Conservation (phyloP, 30 jellyfish, hydroid and myxozoan genomes). For the Chironex yamaguchii region DNA sequence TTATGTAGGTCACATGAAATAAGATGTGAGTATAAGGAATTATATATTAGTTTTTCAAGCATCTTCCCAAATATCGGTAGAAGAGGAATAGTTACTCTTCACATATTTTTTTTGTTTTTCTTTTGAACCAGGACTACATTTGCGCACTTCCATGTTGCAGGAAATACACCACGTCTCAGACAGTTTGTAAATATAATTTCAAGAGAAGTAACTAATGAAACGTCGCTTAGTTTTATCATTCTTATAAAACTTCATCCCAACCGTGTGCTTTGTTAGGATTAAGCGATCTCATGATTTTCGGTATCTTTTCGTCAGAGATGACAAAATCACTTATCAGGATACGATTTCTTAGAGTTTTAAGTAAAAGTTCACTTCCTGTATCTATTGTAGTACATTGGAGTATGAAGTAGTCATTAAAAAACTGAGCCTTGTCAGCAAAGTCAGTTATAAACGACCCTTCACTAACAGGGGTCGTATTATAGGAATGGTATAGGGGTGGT, state of each 20-base stretch:
- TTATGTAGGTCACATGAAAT: too few species aligned
- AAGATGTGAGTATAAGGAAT: not conserved
- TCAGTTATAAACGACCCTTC: slow-evolving; percentile 16
- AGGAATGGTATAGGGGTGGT: not conserved
- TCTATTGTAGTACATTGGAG: slow-evolving; percentile 73
- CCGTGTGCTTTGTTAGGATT: slow-evolving; percentile 76
- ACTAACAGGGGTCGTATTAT: slow-evolving; percentile 31
- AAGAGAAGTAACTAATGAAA: slow-evolving; percentile 58
- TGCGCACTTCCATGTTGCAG: slow-evolving; percentile 64
- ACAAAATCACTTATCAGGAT: slow-evolving; percentile 42
- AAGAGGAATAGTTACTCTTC: slow-evolving; percentile 49
- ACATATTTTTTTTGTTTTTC: slow-evolving; percentile 36
- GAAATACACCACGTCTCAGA: too few species aligned
- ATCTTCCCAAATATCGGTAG: slow-evolving; percentile 42
- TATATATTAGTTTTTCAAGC: not conserved
- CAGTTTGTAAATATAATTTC: slow-evolving; percentile 30
- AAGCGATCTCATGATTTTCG: slow-evolving; percentile 49
- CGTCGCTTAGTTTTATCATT: slow-evolving; percentile 64
- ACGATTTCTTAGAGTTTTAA: slow-evolving; percentile 21
- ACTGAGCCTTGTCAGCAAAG: slow-evolving; percentile 3
- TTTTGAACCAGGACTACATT: slow-evolving; percentile 57
- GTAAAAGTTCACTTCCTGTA: slow-evolving; percentile 72
- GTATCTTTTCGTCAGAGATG: slow-evolving; percentile 54
- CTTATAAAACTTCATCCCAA: slow-evolving; percentile 64
- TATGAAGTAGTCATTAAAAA: slow-evolving; percentile 53